Percentiles rank a stretch among this genome's conserved stretches.
These are phyloP conservation scores for Ascaphus truei DNA, from an alignment of 2,113 vertebrate genomes.

Conservation along the genomic window DNA sequence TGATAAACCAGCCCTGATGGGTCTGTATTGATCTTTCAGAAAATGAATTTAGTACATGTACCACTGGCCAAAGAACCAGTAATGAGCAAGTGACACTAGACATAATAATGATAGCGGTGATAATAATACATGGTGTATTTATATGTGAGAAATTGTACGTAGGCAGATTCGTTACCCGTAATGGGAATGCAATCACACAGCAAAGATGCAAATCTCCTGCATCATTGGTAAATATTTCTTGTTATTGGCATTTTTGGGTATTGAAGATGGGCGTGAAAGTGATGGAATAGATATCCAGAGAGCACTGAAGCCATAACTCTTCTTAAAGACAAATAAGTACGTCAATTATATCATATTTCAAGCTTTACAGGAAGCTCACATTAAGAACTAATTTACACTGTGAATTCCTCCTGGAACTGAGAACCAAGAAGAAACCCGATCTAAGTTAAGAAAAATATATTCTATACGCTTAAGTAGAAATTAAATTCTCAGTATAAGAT, in stretches of 20 bases:
- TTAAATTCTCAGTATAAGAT: constrained; percentile 23
- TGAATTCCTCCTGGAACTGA: background rate
- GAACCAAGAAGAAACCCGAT: constrained; percentile 21
- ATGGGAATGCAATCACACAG: background rate
- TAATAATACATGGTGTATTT: constrained; percentile 10
- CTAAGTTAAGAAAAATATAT: constrained; percentile 32
- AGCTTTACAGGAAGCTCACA: constrained; percentile 27
- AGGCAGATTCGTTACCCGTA: background rate
- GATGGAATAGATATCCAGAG: background rate
- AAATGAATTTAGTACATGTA: constrained; percentile 24
- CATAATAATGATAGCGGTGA: constrained; percentile 18
- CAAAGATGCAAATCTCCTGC: background rate
- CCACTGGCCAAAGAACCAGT: background rate
- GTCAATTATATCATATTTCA: constrained; percentile 31
- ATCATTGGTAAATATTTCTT: background rate
- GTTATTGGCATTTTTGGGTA: background rate
- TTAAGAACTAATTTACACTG: constrained; percentile 26
- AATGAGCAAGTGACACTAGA: constrained; percentile 14
- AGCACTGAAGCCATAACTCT: background rate
- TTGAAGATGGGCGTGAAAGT: background rate
- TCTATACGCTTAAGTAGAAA: constrained; percentile 18
- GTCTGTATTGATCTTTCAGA: constrained; percentile 20
- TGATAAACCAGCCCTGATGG: constrained; percentile 27
- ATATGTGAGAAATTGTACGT: background rate
- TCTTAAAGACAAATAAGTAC: constrained; percentile 32